These are phyloP conservation scores for Gavialis gangeticus DNA, from an alignment of 2,113 vertebrate genomes.

Conservation along the genomic window DNA sequence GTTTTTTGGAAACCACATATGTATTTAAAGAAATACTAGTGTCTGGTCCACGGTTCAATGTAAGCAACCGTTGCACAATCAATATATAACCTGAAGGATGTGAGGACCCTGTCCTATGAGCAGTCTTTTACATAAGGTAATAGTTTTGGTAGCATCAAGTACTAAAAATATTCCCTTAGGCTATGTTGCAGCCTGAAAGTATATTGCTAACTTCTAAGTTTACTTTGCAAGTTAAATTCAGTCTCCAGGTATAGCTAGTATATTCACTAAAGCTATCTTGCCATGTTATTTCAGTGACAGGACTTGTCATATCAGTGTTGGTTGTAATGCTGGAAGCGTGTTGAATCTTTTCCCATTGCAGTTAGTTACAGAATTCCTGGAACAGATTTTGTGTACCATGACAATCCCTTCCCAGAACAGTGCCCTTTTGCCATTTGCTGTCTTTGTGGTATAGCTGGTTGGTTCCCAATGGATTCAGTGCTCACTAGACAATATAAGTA, in stretches of 20 bases:
- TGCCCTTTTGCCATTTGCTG: slow-evolving; percentile 37
- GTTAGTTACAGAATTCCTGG: slow-evolving; percentile 32
- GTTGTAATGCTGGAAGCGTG: neutral
- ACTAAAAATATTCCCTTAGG: neutral
- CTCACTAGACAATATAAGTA: slow-evolving; percentile 29
- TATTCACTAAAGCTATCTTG: slow-evolving; percentile 13
- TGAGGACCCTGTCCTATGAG: neutral
- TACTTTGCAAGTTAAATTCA: slow-evolving; percentile 8
- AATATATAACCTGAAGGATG: neutral
- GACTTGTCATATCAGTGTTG: neutral
- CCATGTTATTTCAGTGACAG: neutral
- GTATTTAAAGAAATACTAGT: neutral
- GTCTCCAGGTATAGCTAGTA: slow-evolving; percentile 1
- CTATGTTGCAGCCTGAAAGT: neutral
- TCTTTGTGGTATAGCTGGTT: slow-evolving; percentile 48
- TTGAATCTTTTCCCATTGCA: slow-evolving; percentile 23
- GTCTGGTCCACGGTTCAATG: neutral
- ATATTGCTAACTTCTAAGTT: neutral
- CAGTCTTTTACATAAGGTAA: neutral
- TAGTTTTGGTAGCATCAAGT: neutral
- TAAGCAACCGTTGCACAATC: neutral
- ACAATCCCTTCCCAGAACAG: slow-evolving; percentile 46
- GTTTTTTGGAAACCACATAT: neutral
- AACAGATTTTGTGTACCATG: slow-evolving; percentile 21
- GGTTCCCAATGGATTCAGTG: slow-evolving; percentile 34